Conservation (phyloP, 2,797 vertebrate species). For the Salarias fasciatus region DNA sequence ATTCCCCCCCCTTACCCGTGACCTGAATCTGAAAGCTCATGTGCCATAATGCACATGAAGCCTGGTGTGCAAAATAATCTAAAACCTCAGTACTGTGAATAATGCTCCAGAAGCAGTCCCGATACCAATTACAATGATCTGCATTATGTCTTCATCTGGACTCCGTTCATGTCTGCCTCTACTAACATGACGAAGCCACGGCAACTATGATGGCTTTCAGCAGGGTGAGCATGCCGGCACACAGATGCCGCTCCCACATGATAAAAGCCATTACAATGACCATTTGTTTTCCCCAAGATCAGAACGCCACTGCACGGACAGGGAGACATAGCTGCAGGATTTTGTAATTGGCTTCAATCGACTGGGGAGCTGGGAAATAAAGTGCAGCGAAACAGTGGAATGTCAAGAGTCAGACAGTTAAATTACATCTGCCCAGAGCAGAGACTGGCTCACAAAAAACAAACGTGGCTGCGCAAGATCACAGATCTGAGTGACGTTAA, state of each 20-base stretch:
- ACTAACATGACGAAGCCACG: no score
- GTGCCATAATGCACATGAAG: no score
- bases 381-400: constrained; percentile 4
- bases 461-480: background rate
- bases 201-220: constrained; percentile 31
- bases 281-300: constrained; percentile 62
- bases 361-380: constrained; percentile 22
- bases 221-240: constrained; percentile 54
- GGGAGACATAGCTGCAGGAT: constrained; percentile 4
- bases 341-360: constrained; percentile 40
- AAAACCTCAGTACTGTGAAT: constrained; percentile 14
- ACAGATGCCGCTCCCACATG: constrained; percentile 75
- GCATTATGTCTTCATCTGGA: constrained; percentile 16
- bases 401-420: constrained; percentile 2
- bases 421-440: background rate
- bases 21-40: no score
- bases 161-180: background rate
- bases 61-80: constrained; percentile 8
- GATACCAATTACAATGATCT: constrained; percentile 32
- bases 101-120: constrained; percentile 8
- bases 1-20: no score
- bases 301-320: constrained; percentile 42
- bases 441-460: background rate
- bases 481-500: background rate
- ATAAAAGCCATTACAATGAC: constrained; percentile 58